These are phyloP conservation scores for Drymodes brunneopygia DNA, from an alignment of 2,113 vertebrate genomes.

Conservation along the genomic window DNA sequence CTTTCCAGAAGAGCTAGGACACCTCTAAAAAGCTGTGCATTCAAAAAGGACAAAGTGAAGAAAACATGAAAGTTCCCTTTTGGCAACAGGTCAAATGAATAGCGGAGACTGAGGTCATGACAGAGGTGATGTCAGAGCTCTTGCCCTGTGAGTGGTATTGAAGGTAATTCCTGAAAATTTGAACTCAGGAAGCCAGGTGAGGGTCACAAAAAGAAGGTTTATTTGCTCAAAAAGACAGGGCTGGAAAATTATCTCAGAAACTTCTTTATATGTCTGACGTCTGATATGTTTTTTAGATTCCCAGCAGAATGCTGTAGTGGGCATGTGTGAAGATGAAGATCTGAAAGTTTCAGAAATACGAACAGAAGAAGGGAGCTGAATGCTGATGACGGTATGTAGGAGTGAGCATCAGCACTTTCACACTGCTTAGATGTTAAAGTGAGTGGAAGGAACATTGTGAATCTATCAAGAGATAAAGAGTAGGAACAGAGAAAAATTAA, in stretches of 20 bases:
- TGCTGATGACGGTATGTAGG: constrained; percentile 29
- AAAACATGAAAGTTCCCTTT: neutral
- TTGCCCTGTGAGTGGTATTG: neutral
- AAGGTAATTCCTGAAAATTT: neutral
- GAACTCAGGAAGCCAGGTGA: neutral
- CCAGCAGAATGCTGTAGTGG: neutral
- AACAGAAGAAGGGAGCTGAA: constrained; percentile 22
- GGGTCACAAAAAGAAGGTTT: neutral
- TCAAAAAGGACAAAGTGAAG: neutral
- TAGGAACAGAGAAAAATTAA: constrained; percentile 22
- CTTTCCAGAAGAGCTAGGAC: neutral
- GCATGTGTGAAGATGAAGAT: constrained; percentile 38
- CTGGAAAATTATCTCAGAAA: neutral
- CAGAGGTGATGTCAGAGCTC: neutral
- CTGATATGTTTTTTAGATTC: constrained; percentile 1
- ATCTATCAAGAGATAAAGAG: constrained; percentile 16
- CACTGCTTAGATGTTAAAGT: constrained; percentile 42
- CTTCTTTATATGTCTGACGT: neutral
- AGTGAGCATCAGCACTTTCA: constrained; percentile 51
- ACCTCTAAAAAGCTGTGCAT: neutral
- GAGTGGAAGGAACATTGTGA: constrained; percentile 26
- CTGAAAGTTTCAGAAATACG: constrained; percentile 27
- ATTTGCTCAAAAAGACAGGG: neutral
- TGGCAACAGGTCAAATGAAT: neutral
- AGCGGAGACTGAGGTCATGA: neutral